Evolutionary conservation across 2,888 invertebrate species (phyloP).

Genomic region (Perizoma affinitatum): DNA sequence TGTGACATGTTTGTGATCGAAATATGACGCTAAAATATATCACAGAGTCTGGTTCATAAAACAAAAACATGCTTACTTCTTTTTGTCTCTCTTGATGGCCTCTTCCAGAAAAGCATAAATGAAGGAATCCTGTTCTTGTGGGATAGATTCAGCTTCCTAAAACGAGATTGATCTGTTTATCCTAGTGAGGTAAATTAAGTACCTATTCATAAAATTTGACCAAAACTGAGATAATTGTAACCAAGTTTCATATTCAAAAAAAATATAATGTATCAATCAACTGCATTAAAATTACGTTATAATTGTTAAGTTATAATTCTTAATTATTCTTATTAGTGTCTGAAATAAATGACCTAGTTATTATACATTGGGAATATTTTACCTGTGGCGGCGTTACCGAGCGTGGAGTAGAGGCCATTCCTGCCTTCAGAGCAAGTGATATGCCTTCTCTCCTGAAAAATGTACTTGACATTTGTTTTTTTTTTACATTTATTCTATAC

Average conservation of each 20-base stretch:
- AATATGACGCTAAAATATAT: no score
- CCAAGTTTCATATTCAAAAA: no score
- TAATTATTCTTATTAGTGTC: no score
- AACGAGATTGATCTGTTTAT: neutral
- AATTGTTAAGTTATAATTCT: no score
- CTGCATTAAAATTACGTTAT: no score
- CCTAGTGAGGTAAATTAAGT: neutral
- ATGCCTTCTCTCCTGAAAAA: constrained; percentile 64
- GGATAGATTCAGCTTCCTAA: constrained; percentile 43
- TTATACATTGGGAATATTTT: neutral
- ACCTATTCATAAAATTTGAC: no score
- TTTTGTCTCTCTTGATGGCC: constrained; percentile 72
- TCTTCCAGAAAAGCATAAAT: constrained; percentile 75
- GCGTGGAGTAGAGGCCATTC: constrained; percentile 65
- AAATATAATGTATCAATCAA: no score
- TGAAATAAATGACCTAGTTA: no score
- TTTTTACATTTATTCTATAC: no score
- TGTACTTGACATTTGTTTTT: no score
- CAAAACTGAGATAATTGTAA: no score
- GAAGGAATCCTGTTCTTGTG: constrained; percentile 70
- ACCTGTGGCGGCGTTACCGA: constrained; percentile 62
- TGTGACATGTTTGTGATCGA: no score
- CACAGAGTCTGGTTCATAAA: neutral
- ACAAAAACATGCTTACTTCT: constrained; percentile 55
- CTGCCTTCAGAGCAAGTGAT: constrained; percentile 73